Percentiles rank a stretch among this genome's conserved stretches.
These are phyloP conservation scores for Epicauta chinensis DNA, from an alignment of 1,140 invertebrate species.

Conservation along the genomic window DNA sequence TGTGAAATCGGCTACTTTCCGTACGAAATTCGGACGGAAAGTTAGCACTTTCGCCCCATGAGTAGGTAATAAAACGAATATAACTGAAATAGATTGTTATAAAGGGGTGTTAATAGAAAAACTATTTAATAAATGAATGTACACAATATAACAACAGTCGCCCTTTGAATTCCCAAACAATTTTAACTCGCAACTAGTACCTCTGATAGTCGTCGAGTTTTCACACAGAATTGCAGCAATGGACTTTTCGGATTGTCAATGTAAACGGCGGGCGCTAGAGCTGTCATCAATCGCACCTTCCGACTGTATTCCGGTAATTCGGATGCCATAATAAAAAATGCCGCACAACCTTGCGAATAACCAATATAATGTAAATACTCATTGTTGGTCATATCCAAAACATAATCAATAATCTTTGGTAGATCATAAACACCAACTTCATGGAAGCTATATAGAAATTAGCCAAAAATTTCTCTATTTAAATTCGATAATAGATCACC, in stretches of 20 bases:
- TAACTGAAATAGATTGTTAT: too few species aligned
- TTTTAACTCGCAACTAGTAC: constrained; percentile 1
- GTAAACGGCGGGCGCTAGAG: constrained; percentile 53
- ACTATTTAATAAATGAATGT: too few species aligned
- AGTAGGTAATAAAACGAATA: too few species aligned
- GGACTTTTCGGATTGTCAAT: constrained; percentile 25
- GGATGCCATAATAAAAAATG: constrained; percentile 49
- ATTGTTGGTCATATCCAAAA: constrained; percentile 47
- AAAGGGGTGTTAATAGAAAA: too few species aligned
- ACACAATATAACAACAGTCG: too few species aligned
- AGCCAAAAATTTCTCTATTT: not conserved
- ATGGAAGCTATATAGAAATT: constrained; percentile 52
- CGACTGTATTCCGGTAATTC: constrained; percentile 48
- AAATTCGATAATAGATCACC: not conserved
- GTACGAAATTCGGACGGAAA: too few species aligned
- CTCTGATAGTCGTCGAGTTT: constrained; percentile 7
- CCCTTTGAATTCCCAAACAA: too few species aligned
- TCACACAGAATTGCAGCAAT: not conserved
- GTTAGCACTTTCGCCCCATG: too few species aligned
- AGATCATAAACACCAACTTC: constrained; percentile 62
- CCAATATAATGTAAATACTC: constrained; percentile 49
- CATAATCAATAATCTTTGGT: constrained; percentile 55
- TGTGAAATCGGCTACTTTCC: too few species aligned
- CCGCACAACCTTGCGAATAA: constrained; percentile 54
- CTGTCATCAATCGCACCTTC: constrained; percentile 49